Evolutionary conservation across 2,888 invertebrate species (phyloP), one percentile per base, ranked within the genome.

Genomic region (Amiota communis): DNA sequence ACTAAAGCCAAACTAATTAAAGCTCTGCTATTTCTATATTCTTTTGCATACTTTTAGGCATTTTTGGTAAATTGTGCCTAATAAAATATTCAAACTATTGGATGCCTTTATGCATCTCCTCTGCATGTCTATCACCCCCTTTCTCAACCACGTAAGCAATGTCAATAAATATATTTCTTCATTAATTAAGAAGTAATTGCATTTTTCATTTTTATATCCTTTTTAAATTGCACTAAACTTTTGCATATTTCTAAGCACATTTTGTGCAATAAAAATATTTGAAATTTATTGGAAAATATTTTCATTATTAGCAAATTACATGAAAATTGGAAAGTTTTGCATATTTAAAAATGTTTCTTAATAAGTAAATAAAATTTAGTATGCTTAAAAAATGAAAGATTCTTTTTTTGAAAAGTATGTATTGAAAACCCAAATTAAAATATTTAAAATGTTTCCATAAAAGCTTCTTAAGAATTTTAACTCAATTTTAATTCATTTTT

Each of bases 41-140:
- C 8, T 59, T 17, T 70, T 59, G 61, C 70, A 61, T 70, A 70
- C 61, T 61, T 59, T 61, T 70, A 51, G 51, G 20, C 57, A 46
- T n/a, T 36, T 36, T 36, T 6, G 0, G 8, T 2, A 36, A 36
- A 36, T 36, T 36, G 36, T 70, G 57, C 47, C 6, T 36, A 2
- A 36, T 36, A n/a, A 53, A 53, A 65, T 48, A 23, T 68, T 12
- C 23, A 36, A 51, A 68, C n/a, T 53, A 53, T 23, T 68, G 53
- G 13, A 59, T 59, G 20, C 20, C 10, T 53, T 53, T n/a, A n/a
- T 13, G 9, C 11, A 63, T 46, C 63, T 23, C 3, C 23, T n/a
- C n/a, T n/a, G n/a, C n/a, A n/a, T n/a, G n/a, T n/a, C 36, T 36
- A 6, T 36, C 36, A 0, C 6, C 36, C 36, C 8, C 36, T 6